Conservation (phyloP, 2,113 vertebrate genomes). For the Mohoua ochrocephala region DNA sequence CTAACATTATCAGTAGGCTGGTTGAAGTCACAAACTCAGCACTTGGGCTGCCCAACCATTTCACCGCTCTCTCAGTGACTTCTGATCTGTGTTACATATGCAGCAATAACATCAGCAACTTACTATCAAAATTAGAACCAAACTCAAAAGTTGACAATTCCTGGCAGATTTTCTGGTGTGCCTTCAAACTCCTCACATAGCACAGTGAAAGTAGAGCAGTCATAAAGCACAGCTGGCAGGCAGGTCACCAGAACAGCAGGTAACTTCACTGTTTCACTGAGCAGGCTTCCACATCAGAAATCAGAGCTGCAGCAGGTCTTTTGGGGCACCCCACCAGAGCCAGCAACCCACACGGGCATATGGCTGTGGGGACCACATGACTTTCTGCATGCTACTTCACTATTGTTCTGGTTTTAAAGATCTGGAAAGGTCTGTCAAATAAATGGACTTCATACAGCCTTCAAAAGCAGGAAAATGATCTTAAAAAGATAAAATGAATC, state of each 20-base stretch:
- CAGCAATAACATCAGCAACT: background rate
- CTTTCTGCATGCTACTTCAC: background rate
- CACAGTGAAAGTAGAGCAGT: background rate
- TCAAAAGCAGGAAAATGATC: background rate
- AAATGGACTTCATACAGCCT: background rate
- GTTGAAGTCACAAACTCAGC: background rate
- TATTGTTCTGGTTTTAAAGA: rapidly evolving
- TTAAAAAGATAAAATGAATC: background rate
- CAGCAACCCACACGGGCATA: rapidly evolving
- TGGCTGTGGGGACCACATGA: rapidly evolving
- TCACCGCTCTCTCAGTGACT: background rate
- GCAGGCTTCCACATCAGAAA: background rate
- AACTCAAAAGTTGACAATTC: background rate
- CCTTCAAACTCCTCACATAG: background rate
- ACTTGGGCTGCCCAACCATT: background rate
- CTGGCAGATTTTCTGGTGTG: background rate
- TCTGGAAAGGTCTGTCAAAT: background rate
- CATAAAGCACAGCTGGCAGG: background rate
- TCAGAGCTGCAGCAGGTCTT: background rate
- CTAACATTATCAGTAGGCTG: background rate
- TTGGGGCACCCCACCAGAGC: background rate
- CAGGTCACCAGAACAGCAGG: background rate
- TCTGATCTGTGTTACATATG: background rate
- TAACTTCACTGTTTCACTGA: background rate
- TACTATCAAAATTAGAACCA: background rate